Conservation (phyloP, 2,888 invertebrate species). For the Caenorhabditis becei region DNA sequence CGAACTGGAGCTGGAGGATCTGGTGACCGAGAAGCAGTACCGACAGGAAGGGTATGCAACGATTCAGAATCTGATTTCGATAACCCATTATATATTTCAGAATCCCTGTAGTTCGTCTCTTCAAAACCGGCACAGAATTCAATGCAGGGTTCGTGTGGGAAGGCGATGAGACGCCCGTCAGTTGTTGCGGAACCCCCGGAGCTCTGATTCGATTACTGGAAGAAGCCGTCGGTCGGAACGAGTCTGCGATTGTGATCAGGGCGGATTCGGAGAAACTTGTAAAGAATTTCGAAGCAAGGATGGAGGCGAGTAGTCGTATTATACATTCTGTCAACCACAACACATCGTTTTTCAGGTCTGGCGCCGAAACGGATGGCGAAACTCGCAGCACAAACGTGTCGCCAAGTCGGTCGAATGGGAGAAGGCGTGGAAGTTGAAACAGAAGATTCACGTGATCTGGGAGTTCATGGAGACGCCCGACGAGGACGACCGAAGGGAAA, state of each 20-base stretch:
- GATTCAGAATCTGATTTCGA: not conserved
- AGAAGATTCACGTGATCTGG: slow-evolving; percentile 48
- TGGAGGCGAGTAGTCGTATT: slow-evolving; percentile 42
- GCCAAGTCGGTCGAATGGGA: slow-evolving; percentile 52
- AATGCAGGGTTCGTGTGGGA: slow-evolving; percentile 51
- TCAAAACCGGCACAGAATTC: slow-evolving; percentile 54
- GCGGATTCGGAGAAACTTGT: slow-evolving; percentile 61
- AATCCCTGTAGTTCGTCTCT: slow-evolving; percentile 48
- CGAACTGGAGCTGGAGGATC: slow-evolving; percentile 28
- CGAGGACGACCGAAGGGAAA: slow-evolving; percentile 22
- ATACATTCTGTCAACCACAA: no score
- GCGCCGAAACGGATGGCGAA: slow-evolving; percentile 67
- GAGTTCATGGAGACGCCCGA: slow-evolving; percentile 37
- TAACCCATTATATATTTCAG: slow-evolving; percentile 28
- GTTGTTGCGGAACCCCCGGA: slow-evolving; percentile 29
- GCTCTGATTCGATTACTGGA: slow-evolving; percentile 42
- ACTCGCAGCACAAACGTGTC: slow-evolving; percentile 51
- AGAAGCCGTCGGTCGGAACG: slow-evolving; percentile 15
- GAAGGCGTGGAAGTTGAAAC: slow-evolving; percentile 49
- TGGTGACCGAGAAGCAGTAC: slow-evolving; percentile 21
- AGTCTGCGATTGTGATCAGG: slow-evolving; percentile 42
- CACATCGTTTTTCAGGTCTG: slow-evolving; percentile 54
- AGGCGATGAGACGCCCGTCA: slow-evolving; percentile 3
- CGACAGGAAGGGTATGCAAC: slow-evolving; percentile 33
- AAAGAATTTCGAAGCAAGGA: slow-evolving; percentile 48